Conservation (phyloP, 2,888 invertebrate species). For the Agrilus biguttatus region DNA sequence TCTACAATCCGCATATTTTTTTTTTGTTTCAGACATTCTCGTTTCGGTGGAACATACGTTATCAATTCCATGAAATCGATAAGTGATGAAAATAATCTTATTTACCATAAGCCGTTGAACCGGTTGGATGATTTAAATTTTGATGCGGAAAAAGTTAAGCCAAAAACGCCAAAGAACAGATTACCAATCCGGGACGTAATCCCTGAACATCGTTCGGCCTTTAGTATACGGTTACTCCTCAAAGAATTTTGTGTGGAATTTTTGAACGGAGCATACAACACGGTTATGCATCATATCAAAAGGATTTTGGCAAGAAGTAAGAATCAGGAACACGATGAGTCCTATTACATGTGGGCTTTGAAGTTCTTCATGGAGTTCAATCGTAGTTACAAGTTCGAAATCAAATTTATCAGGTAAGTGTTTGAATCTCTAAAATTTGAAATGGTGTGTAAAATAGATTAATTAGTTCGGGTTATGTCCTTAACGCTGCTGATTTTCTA, state of each 20-base stretch:
- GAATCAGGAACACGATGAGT: conserved; percentile 74
- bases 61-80: conserved; percentile 89
- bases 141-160: conserved; percentile 53
- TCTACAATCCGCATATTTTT: no score
- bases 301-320: conserved; percentile 53
- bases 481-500: no score
- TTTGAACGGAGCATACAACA: conserved; percentile 83
- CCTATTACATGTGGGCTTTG: conserved; percentile 87
- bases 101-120: conserved; percentile 75
- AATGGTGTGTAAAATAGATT: no score
- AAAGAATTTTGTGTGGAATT: conserved; percentile 93
- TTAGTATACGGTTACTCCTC: conserved; percentile 76
- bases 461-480: no score
- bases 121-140: conserved; percentile 67
- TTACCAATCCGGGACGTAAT: conserved; percentile 49
- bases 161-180: conserved; percentile 64
- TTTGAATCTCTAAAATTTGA: no score
- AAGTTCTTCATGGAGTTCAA: conserved; percentile 97
- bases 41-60: conserved; percentile 88
- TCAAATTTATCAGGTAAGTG: conserved; percentile 73
- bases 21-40: conserved; percentile 55
- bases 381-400: conserved; percentile 70
- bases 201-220: conserved; percentile 66
- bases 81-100: conserved; percentile 61
- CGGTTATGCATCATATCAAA: conserved; percentile 77